phyloP scores from a whole-genome alignment of 2,113 vertebrate species.

The Gymnogyps californianus region DNA sequence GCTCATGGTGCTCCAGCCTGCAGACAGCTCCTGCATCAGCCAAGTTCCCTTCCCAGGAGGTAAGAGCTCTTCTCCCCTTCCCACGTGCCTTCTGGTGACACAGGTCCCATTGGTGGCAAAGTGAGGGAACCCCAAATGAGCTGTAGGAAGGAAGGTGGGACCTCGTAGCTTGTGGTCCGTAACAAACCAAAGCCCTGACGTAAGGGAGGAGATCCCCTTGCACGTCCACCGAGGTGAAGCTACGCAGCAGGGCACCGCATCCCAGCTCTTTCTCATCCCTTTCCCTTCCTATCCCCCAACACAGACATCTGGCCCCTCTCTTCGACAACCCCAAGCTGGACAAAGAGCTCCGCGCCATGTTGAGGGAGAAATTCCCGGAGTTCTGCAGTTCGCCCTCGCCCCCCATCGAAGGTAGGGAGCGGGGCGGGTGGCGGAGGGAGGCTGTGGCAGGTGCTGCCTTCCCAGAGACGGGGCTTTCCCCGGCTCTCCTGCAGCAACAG shows the following conservation, averaged over 20 bases:
- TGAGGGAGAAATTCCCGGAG: conserved; percentile 94
- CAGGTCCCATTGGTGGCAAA: background rate
- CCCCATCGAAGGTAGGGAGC: conserved; percentile 83
- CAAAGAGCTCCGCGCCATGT: conserved; percentile 92
- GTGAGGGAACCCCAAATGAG: background rate
- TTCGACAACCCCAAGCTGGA: conserved; percentile 98
- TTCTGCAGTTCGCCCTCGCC: conserved; percentile 94
- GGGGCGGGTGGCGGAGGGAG: accelerated
- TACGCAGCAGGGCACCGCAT: accelerated
- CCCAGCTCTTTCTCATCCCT: background rate
- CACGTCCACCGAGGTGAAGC: accelerated
- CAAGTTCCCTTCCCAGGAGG: background rate
- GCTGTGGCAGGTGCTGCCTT: accelerated
- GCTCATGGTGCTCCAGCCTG: background rate
- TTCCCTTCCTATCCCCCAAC: background rate
- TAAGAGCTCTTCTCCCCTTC: background rate
- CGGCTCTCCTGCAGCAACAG: background rate
- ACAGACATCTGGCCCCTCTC: conserved; percentile 88
- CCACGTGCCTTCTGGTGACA: accelerated
- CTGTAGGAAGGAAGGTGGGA: background rate
- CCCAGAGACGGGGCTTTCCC: background rate
- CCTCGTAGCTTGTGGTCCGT: background rate
- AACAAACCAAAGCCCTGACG: background rate
- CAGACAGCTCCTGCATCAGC: background rate
- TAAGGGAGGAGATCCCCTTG: background rate